phyloP scores from a whole-genome alignment of 1,140 invertebrate genomes.

The Drosophila varians region DNA sequence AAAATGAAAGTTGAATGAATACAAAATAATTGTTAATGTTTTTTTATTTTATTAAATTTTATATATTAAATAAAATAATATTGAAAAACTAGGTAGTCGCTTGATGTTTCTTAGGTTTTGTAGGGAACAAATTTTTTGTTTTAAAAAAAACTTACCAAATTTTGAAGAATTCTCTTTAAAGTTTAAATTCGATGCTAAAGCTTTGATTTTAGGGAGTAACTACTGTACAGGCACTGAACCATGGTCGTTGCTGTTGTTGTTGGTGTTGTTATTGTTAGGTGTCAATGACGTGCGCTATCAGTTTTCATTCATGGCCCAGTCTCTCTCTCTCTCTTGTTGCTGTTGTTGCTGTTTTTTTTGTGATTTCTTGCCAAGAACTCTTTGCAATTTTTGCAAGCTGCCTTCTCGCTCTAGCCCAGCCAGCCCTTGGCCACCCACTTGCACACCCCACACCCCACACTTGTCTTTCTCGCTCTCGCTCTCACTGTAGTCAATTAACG shows the following conservation, averaged over 20 bases:
- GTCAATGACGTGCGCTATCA: conserved; percentile 80
- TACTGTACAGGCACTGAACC: conserved; percentile 22
- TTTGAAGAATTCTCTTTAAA: background rate
- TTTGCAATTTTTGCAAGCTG: conserved; percentile 32
- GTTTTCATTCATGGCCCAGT: conserved; percentile 71
- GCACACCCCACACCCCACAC: too few species aligned
- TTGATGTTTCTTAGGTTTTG: too few species aligned
- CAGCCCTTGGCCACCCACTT: conserved; percentile 27
- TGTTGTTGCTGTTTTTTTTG: background rate
- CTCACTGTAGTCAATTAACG: conserved; percentile 72
- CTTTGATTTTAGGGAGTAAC: background rate
- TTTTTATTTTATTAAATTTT: too few species aligned
- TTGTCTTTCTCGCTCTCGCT: background rate
- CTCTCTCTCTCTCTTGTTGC: background rate
- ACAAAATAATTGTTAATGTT: too few species aligned
- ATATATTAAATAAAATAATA: too few species aligned
- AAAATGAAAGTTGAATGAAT: too few species aligned
- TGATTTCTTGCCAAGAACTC: conserved; percentile 16
- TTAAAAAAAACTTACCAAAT: too few species aligned
- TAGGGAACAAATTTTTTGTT: too few species aligned
- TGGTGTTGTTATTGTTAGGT: conserved; percentile 50
- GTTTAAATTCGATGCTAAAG: background rate
- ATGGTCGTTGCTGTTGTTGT: conserved; percentile 22
- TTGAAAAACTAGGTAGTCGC: too few species aligned
- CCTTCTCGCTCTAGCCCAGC: conserved; percentile 8